Evolutionary conservation across 2,888 invertebrate genomes (phyloP).

Genomic region (Ceramica pisi): DNA sequence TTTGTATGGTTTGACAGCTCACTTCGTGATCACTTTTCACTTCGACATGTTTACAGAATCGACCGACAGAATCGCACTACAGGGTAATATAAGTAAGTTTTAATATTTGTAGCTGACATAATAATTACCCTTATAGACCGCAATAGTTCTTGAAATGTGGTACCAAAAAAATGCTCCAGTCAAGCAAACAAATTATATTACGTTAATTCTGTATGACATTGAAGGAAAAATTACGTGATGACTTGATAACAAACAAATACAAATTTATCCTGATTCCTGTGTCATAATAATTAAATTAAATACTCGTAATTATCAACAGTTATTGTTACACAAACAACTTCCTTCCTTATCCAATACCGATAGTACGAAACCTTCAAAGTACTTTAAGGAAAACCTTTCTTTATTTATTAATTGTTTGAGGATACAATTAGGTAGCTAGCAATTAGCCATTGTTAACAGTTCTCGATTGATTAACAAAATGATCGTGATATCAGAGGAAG

Average conservation of each 20-base stretch:
- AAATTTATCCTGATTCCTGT: neutral
- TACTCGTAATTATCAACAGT: neutral
- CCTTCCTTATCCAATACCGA: neutral
- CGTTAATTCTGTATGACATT: conserved; percentile 16
- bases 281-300: neutral
- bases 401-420: neutral
- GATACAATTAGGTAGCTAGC: neutral
- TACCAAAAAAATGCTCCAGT: neutral
- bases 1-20: too few relatives aligned
- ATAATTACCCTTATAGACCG: neutral
- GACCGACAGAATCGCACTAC: too few relatives aligned
- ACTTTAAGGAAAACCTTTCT: neutral
- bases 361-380: neutral
- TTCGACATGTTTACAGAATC: too few relatives aligned
- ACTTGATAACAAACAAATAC: conserved; percentile 11
- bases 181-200: conserved; percentile 11
- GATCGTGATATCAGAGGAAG: too few relatives aligned
- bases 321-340: conserved; percentile 16
- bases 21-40: too few relatives aligned
- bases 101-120: too few relatives aligned
- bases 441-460: conserved; percentile 5
- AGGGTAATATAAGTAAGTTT: too few relatives aligned
- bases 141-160: neutral
- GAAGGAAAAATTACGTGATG: conserved; percentile 19
- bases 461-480: neutral